Base-by-base conservation (phyloP, 2,888 invertebrate genomes). In the Biston stratarius region DNA sequence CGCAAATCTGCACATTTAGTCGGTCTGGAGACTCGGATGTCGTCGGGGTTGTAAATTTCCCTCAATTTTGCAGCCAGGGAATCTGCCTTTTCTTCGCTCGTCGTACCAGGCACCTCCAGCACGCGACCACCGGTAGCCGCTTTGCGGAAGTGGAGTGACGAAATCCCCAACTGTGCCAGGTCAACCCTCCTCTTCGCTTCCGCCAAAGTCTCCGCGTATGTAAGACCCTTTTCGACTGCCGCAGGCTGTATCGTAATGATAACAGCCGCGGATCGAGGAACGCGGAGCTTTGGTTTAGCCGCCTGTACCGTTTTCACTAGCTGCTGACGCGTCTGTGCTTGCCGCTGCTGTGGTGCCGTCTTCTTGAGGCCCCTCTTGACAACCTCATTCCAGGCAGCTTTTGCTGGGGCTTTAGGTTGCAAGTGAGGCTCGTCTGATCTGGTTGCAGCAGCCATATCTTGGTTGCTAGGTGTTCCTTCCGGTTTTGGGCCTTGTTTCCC, bases 261-360 rank as follows among this genome's bases (percentile, higher is more conserved):
- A 47, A 75, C 67, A 7, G 73, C 74, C 0, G 72, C 33, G 0
- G 73, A 59, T 0, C 48, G 45, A 1, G 74, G 74, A 3, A n/a
- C 45, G 6, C 48, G 47, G 9, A 64, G 45, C 6, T 48, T 59
- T 0, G 49, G 48, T 9, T 9, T 14, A 3, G 15, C 15, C 15
- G 1, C 8, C 6, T 44, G 42, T 5, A 6, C 10, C 0, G 5
- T n/a, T n/a, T n/a, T 45, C 45, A 3, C n/a, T 11, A 11, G 42
- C 42, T 44, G 42, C 1, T 10, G 11, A 7, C 45, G 5, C 8
- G 14, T 2, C 14, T 12, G 12, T 3, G 8, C 0, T 15, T 8
- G 15, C 15, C 5, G 3, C 15, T 15, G 9, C 15, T 8, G 8
- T 8, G 15, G 9, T 9, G 15, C 1, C 47, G 14, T 47, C 15